Evolutionary conservation across 1,140 invertebrate species (phyloP), one percentile per base, ranked within the genome.

Genomic region (Ectropis grisescens): DNA sequence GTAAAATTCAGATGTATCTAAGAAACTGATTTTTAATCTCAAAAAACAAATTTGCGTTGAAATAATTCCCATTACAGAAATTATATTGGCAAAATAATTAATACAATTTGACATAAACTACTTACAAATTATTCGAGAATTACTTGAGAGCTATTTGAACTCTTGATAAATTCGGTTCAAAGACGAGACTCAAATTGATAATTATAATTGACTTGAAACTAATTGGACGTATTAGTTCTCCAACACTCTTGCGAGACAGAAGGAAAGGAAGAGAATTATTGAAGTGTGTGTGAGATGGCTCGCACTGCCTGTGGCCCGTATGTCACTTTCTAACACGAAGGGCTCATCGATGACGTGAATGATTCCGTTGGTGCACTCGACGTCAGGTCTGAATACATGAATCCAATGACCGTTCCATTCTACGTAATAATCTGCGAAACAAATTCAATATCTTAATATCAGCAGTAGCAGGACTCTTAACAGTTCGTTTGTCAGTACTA

Each of bases 321-420:
- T 88, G 71, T 97, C 95, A 47, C 88, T 89, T 45, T 93, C 91
- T 66, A 89, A 87, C 39, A 96, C 78, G 45, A 97, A 88, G 8
- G 93, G 93, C 37, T 82, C 83, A 59, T 96, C 93, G 55, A 97
- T 94, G 23, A 96, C 92, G 69, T 97, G 95, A 44, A 97, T 96
- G 33, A 96, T 90, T 15, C 95, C 95, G 68, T 97, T 97, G 52
- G 93, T 95, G 66, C 94, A 96, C 55, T 93, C 90, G 1, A 97
- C 91, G 69, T 97, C 93, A 1, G 93, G 90, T 41, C 93, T 86
- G 58, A 91, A 90, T n/a, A 97, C 91, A 37, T 88, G 88, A 37
- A 95, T 93, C 82, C 86, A 87, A 58, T 89, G 86, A 13, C 90
- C 90, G 47, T 93, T 89, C 93, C 93, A 96, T 60, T 91, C 88